Evolutionary conservation across 2,113 vertebrate species (phyloP).

Genomic region (Eulemur rufifrons): DNA sequence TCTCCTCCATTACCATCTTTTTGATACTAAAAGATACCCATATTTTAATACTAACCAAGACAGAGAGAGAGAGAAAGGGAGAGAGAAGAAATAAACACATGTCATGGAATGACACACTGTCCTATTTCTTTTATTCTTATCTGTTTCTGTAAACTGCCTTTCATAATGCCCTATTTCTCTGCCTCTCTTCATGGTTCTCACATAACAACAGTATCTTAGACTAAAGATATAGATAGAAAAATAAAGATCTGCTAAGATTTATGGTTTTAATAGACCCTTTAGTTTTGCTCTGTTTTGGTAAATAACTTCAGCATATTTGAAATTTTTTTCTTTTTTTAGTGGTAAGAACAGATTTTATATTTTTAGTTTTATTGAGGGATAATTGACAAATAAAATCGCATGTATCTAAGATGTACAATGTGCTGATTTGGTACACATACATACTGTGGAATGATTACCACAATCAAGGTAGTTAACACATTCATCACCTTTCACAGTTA

Average conservation of each 20-base stretch:
- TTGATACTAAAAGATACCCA: background rate
- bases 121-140: background rate
- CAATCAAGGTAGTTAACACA: background rate
- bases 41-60: background rate
- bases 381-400: background rate
- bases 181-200: background rate
- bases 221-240: background rate
- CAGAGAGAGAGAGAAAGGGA: background rate
- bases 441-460: background rate
- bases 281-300: background rate
- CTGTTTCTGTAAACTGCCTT: background rate
- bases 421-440: background rate
- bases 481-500: background rate
- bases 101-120: rapidly evolving
- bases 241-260: background rate
- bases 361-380: background rate
- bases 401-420: background rate
- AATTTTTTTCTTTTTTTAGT: background rate
- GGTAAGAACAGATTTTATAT: background rate
- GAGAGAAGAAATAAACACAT: background rate
- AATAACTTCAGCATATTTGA: background rate
- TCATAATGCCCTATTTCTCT: background rate
- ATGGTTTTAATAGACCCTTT: background rate
- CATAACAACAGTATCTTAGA: background rate
- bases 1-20: background rate